Conservation (phyloP, 2,113 vertebrate species). For the Notarius quadriscutis region DNA sequence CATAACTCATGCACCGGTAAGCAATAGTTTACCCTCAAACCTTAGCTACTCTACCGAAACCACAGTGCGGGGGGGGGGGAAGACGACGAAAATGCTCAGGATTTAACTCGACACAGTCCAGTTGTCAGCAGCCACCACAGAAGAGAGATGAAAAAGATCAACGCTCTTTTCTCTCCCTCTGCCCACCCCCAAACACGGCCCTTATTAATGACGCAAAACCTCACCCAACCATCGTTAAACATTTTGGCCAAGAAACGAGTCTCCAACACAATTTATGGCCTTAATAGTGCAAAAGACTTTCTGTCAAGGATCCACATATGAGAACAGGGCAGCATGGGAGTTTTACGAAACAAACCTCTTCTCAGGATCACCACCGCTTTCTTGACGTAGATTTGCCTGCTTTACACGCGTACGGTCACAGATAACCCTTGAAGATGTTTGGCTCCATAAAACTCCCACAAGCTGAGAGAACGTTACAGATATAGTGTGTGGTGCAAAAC, state of each 20-base stretch:
- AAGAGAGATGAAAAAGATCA: constrained; percentile 70
- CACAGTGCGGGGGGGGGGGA: constrained; percentile 70
- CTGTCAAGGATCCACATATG: constrained; percentile 79
- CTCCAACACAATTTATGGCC: constrained; percentile 68
- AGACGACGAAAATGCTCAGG: constrained; percentile 73
- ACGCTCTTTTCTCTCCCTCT: constrained; percentile 60
- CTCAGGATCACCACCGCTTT: too few species aligned
- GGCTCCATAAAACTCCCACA: not conserved
- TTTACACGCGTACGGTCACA: not conserved
- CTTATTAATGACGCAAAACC: constrained; percentile 64
- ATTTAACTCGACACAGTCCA: constrained; percentile 70
- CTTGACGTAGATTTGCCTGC: not conserved
- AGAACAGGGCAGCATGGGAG: constrained; percentile 60
- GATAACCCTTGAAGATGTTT: not conserved
- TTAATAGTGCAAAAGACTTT: constrained; percentile 82
- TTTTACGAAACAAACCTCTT: not conserved
- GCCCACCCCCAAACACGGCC: constrained; percentile 55
- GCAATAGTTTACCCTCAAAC: constrained; percentile 83
- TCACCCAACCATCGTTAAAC: constrained; percentile 69
- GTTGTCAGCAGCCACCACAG: constrained; percentile 76
- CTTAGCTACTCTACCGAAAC: constrained; percentile 78
- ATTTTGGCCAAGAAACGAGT: constrained; percentile 50
- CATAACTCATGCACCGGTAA: constrained; percentile 80
- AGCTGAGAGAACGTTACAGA: not conserved
- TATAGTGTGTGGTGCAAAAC: constrained; percentile 59